phyloP scores from a whole-genome alignment of 1,140 invertebrate genomes.

The Drosophila mayri region DNA sequence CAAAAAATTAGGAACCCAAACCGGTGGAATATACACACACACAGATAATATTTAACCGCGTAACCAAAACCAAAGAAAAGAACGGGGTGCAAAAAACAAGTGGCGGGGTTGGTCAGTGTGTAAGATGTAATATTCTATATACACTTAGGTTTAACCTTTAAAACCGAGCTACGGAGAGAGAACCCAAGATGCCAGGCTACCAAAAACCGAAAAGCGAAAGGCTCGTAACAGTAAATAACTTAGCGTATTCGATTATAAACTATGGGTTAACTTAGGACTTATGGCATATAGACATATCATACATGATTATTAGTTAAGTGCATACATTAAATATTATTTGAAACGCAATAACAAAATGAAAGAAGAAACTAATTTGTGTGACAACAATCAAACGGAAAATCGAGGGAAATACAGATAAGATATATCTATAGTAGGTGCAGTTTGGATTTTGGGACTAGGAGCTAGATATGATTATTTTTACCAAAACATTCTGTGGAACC shows the following conservation, averaged over 20 bases:
- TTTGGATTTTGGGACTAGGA: conserved; percentile 51
- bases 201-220: conserved; percentile 37
- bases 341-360: conserved; percentile 20
- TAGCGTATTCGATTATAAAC: conserved; percentile 45
- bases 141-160: conserved; percentile 29
- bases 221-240: conserved; percentile 46
- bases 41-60: conserved; percentile 7
- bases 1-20: conserved; percentile 50
- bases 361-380: conserved; percentile 4
- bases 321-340: conserved; percentile 32
- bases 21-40: conserved; percentile 41
- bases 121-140: conserved; percentile 23
- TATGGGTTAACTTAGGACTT: conserved; percentile 57
- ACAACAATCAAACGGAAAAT: conserved; percentile 46
- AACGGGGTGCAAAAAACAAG: conserved; percentile 40
- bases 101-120: conserved; percentile 28
- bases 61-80: conserved; percentile 37
- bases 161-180: conserved; percentile 46
- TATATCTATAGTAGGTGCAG: conserved; percentile 1
- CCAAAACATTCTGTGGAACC: conserved; percentile 85
- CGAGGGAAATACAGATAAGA: not conserved
- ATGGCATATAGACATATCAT: conserved; percentile 43
- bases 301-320: conserved; percentile 26
- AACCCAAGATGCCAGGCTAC: conserved; percentile 59
- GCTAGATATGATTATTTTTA: conserved; percentile 82